Base-by-base conservation (phyloP, 2,888 invertebrate genomes). In the Hololepta plana region DNA sequence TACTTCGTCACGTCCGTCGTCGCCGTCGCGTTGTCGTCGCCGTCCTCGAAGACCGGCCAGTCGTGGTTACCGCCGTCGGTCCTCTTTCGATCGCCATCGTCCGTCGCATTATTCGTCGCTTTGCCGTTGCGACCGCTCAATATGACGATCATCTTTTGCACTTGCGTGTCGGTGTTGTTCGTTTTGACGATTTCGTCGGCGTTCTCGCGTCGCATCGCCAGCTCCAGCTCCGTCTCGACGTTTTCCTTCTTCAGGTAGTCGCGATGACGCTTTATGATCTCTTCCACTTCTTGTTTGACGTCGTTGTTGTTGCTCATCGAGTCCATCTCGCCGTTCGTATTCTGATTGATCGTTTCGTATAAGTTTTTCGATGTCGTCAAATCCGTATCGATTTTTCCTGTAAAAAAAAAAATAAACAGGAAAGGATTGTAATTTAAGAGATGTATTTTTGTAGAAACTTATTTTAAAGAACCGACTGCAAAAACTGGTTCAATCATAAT, bases 371-470 rank as follows among this genome's bases (percentile, higher is more conserved):
- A 50, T 26, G 44, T 41, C 20, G 35, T 25, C 24, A 52, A 31
- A 30, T 51, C 51, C 22, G 35, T 38, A 34, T 50, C 48, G 28
- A 52, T 42, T 34, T 45, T 47, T 33, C 43, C 50, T 51, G 39
- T 20, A 39, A 44, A 40, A n/a, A 32, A 36, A 36, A 25, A 32
- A 8, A 24, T 9, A 16, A 30, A 13, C n/a, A n/a, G n/a, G n/a
- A n/a, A n/a, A n/a, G n/a, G n/a, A n/a, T n/a, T n/a, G n/a, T n/a
- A n/a, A n/a, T n/a, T n/a, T n/a, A n/a, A n/a, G n/a, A n/a, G n/a
- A n/a, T n/a, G n/a, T n/a, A n/a, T n/a, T n/a, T n/a, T n/a, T n/a
- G n/a, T n/a, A n/a, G n/a, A n/a, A n/a, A n/a, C n/a, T n/a, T n/a
- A n/a, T n/a, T n/a, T n/a, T n/a, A n/a, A n/a, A n/a, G n/a, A n/a